phyloP scores from a whole-genome alignment of 2,888 invertebrate species.

The Selenia dentaria region DNA sequence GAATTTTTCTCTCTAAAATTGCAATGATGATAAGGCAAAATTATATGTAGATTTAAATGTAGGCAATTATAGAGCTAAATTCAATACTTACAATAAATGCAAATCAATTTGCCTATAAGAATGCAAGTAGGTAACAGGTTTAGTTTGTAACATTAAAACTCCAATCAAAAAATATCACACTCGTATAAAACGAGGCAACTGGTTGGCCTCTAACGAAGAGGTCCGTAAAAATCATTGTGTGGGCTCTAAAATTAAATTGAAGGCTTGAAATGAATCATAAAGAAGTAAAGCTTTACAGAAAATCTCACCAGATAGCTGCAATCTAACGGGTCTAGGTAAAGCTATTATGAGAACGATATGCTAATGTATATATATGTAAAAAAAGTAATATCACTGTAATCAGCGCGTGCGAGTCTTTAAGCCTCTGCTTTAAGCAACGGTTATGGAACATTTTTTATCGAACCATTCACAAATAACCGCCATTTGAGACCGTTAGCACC shows the following conservation, averaged over 20 bases:
- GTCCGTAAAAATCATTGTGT: constrained; percentile 6
- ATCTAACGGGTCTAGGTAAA: constrained; percentile 18
- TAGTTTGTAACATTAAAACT: constrained; percentile 4
- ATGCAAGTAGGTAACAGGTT: background rate
- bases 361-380: constrained; percentile 38
- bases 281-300: constrained; percentile 5
- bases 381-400: constrained; percentile 44
- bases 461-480: constrained; percentile 75
- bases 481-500: constrained; percentile 75
- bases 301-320: constrained; percentile 9
- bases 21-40: no score
- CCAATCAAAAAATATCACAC: constrained; percentile 7
- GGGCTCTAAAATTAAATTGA: constrained; percentile 4
- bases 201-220: constrained; percentile 21
- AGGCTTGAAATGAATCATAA: constrained; percentile 14
- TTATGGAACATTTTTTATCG: constrained; percentile 67
- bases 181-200: constrained; percentile 6
- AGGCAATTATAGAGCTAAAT: no score
- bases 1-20: no score
- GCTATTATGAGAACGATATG: constrained; percentile 26
- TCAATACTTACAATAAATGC: no score
- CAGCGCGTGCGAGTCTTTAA: constrained; percentile 56
- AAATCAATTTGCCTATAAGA: no score
- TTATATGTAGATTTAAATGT: no score
- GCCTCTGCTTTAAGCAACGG: no score